Evolutionary conservation across 2,797 vertebrate genomes (phyloP).

Genomic region (Cryptoblepharus egeriae): DNA sequence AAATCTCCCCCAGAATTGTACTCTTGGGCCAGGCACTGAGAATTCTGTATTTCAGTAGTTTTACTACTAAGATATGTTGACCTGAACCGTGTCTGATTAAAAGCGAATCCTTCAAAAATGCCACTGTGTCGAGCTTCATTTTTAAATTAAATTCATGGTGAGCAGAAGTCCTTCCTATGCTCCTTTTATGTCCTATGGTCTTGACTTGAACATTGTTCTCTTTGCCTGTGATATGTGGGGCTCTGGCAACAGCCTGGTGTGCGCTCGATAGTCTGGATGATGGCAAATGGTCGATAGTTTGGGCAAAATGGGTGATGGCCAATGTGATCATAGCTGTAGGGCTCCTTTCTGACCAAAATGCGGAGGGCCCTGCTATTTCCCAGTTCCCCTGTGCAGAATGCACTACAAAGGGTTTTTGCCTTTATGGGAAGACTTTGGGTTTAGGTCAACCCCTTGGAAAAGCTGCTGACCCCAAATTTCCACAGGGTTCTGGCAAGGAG

Average conservation of each 20-base stretch:
- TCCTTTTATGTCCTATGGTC: not conserved
- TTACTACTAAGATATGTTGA: slow-evolving; percentile 53
- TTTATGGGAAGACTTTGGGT: not conserved
- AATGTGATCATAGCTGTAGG: too few relatives aligned
- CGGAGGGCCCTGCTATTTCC: not conserved
- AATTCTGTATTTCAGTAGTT: slow-evolving; percentile 48
- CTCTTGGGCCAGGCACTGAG: slow-evolving; percentile 42
- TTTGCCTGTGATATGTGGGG: not conserved
- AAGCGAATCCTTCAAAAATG: slow-evolving; percentile 62
- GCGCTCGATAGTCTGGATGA: not conserved
- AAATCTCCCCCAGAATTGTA: slow-evolving; percentile 55
- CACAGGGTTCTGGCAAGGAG: slow-evolving; percentile 72
- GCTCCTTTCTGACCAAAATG: not conserved
- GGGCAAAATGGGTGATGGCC: too few relatives aligned
- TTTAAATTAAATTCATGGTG: accelerated
- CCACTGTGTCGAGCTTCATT: slow-evolving; percentile 42
- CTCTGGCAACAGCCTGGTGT: not conserved
- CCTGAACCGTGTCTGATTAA: slow-evolving; percentile 61
- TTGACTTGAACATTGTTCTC: not conserved
- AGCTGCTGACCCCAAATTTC: slow-evolving; percentile 68
- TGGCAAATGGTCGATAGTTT: too few relatives aligned
- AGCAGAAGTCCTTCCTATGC: not conserved
- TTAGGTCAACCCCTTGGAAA: slow-evolving; percentile 12
- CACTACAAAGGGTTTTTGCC: not conserved
- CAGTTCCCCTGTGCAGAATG: accelerated